Conservation (phyloP, 2,113 vertebrate species). For the Astur gentilis region DNA sequence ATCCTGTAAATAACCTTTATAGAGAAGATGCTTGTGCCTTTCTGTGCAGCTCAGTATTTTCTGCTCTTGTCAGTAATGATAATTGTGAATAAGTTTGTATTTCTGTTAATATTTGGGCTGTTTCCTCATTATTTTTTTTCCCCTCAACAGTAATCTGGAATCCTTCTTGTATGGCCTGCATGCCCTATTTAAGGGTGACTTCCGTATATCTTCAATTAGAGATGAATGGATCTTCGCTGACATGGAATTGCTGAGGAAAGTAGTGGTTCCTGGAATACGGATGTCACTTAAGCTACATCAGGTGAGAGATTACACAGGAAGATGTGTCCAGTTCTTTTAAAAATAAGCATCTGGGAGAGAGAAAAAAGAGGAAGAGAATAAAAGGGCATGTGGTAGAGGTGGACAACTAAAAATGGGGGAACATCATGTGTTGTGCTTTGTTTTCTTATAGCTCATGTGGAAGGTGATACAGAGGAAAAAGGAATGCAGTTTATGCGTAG, state of each 20-base stretch:
- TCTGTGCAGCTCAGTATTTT: background rate
- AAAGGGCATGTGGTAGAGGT: background rate
- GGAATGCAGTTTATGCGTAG: background rate
- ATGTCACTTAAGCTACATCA: constrained; percentile 99
- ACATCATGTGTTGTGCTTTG: background rate
- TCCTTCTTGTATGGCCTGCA: constrained; percentile 97
- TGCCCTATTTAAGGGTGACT: constrained; percentile 97
- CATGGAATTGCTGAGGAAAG: constrained; percentile 96
- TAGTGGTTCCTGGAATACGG: constrained; percentile 96
- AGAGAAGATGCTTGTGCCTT: background rate
- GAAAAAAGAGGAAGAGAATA: background rate
- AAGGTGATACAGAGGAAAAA: background rate
- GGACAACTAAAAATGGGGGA: background rate
- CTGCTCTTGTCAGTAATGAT: background rate
- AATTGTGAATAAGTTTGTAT: background rate
- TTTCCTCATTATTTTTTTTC: background rate
- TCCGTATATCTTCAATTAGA: constrained; percentile 95
- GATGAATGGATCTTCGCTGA: constrained; percentile 99
- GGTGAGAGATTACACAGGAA: constrained; percentile 68
- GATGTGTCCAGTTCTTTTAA: background rate
- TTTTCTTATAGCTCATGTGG: background rate
- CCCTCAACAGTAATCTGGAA: constrained; percentile 88
- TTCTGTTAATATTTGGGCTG: background rate
- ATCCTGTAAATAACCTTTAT: background rate
- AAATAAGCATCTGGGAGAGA: background rate